Base-by-base conservation (phyloP, 2,888 invertebrate species). In the Dromius quadrimaculatus region DNA sequence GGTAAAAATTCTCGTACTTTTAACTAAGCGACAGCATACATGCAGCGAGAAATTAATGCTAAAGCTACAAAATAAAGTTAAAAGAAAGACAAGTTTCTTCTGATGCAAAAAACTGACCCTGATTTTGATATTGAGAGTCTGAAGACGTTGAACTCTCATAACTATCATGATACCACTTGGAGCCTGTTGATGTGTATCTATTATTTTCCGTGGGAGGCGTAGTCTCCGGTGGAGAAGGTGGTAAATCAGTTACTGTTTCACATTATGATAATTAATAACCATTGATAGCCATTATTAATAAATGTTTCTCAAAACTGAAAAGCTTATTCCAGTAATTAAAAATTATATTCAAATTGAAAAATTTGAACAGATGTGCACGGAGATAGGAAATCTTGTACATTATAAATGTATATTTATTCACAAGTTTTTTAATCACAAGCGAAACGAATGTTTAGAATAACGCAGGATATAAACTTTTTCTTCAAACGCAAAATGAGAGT, bases 211-310 rank as follows among this genome's bases (percentile, higher is more conserved):
- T 83, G 72, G 87, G 87, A 72, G 87, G 87, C 74, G 86, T 86
- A 73, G 84, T 85, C 77, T 84, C 83, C 77, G 87, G 87, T 78
- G 87, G 81, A 72, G 88, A 87, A 75, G 87, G 87, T 76, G 87
- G 86, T 79, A 84, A 83, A 8, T 62, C 62, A 62, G 9, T 62
- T 41, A 62, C 62, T 62, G 59, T 59, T 59, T 59, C 28, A 54
- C 50, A 54, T 54, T 28, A 54, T n/a, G 23, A 43, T 43, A 43
- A 47, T 20, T n/a, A 47, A 47, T 23, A 47, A 20, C 47, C 23
- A n/a, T 36, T 36, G 36, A n/a, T 22, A 47, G 8, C 4, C 23
- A 23, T 47, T 15, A 11, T 11, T 43, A 17, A 15, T 15, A 54
- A 54, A 54, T 28, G 28, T 6, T 54, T 8, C 50, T 28, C 50